Evolutionary conservation across 2,888 invertebrate species (phyloP).

Genomic region (Loripinus fragilis): DNA sequence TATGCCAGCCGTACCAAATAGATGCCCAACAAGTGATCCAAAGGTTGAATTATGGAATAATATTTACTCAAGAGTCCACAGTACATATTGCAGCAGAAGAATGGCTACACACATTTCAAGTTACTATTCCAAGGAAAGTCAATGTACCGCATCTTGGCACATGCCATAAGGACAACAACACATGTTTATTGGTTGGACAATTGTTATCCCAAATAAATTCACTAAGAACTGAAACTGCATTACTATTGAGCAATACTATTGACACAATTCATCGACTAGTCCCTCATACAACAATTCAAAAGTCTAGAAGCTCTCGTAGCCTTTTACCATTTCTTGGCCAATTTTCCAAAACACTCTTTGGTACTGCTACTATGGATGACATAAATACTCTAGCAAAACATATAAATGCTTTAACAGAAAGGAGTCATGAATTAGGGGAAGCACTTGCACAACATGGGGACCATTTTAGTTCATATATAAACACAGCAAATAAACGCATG

Average conservation of each 20-base stretch:
- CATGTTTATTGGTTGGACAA: background rate
- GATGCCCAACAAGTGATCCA: background rate
- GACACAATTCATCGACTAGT: background rate
- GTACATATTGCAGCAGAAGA: background rate
- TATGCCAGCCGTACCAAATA: background rate
- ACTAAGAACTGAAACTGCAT: background rate
- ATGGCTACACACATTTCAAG: background rate
- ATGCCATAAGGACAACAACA: background rate
- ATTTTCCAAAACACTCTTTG: conserved; percentile 24
- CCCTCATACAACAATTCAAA: background rate
- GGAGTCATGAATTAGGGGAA: too few relatives aligned
- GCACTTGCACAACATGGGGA: too few relatives aligned
- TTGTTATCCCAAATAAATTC: background rate
- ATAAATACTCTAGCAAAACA: conserved; percentile 30
- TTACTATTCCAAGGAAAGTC: background rate
- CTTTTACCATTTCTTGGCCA: conserved; percentile 30
- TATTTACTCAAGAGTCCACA: background rate
- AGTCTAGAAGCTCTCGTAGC: background rate
- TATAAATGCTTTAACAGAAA: conserved; percentile 23
- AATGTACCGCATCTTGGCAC: background rate
- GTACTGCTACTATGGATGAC: conserved; percentile 38
- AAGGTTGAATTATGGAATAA: background rate
- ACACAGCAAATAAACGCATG: too few relatives aligned
- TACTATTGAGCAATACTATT: background rate
- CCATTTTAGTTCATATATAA: too few relatives aligned